Evolutionary conservation across 2,888 invertebrate genomes (phyloP).

Genomic region (Heliconius sara): DNA sequence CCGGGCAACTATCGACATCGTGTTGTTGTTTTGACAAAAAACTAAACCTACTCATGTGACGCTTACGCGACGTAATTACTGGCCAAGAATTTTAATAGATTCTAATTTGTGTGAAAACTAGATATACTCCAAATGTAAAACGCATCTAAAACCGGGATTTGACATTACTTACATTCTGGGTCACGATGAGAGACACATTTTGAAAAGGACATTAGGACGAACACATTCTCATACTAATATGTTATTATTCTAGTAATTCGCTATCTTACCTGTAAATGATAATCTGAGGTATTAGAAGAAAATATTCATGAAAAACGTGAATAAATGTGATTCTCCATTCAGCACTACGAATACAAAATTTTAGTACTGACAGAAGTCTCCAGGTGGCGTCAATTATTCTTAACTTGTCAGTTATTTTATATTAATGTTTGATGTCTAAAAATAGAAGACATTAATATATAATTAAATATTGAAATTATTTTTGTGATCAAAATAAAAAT

Average conservation of each 20-base stretch:
- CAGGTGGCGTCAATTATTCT: slow-evolving; percentile 61
- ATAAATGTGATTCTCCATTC: slow-evolving; percentile 82
- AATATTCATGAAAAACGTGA: slow-evolving; percentile 80
- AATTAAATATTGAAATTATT: neutral
- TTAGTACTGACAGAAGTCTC: slow-evolving; percentile 70
- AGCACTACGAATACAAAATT: slow-evolving; percentile 84
- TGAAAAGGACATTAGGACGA: slow-evolving; percentile 50
- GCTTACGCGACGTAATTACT: slow-evolving; percentile 1
- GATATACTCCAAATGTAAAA: slow-evolving; percentile 55
- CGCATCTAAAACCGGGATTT: slow-evolving; percentile 77
- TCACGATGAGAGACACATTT: slow-evolving; percentile 71
- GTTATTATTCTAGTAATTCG: slow-evolving; percentile 30
- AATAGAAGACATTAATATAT: slow-evolving; percentile 5
- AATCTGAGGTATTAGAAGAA: slow-evolving; percentile 74
- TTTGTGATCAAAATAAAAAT: neutral
- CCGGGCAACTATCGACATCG: slow-evolving; percentile 53
- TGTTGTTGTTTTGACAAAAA: slow-evolving; percentile 53
- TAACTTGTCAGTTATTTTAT: slow-evolving; percentile 41
- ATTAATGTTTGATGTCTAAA: slow-evolving; percentile 2
- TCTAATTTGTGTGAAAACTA: slow-evolving; percentile 34
- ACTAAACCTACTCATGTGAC: slow-evolving; percentile 26
- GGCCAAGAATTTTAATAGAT: neutral
- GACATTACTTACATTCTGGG: slow-evolving; percentile 77
- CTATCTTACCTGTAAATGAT: slow-evolving; percentile 77
- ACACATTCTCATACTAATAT: slow-evolving; percentile 46